A percentile compares a stretch with the other conserved stretches of the same genome.
Conservation (phyloP, 2,888 invertebrate genomes). For the Lordiphosa andalusiaca region DNA sequence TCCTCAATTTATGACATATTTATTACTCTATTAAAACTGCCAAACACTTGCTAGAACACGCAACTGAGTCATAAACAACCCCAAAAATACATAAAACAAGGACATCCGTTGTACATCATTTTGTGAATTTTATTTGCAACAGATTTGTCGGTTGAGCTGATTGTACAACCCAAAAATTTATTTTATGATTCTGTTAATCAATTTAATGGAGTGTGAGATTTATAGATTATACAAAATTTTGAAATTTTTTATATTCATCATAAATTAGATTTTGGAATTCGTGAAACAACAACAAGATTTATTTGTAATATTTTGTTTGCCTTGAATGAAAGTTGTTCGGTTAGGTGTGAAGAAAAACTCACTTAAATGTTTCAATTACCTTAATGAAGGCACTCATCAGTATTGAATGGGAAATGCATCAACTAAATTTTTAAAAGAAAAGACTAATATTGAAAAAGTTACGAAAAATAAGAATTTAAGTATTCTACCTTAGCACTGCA, state of each 20-base stretch:
- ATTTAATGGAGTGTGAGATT: constrained; percentile 48
- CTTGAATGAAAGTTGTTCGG: no score
- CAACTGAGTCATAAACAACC: constrained; percentile 36
- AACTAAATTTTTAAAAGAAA: no score
- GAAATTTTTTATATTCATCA: constrained; percentile 22
- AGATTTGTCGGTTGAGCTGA: constrained; percentile 34
- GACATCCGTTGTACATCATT: constrained; percentile 22
- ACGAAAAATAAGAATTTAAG: no score
- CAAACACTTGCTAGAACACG: constrained; percentile 52
- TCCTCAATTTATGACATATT: constrained; percentile 50
- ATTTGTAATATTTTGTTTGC: no score
- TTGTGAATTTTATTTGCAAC: constrained; percentile 52
- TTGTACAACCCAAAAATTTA: constrained; percentile 9
- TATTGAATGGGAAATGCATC: no score
- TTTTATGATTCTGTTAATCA: constrained; percentile 43
- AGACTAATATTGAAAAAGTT: no score
- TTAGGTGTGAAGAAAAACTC: background rate
- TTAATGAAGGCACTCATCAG: background rate
- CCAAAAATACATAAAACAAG: constrained; percentile 19
- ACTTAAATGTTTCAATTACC: constrained; percentile 25
- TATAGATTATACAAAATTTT: constrained; percentile 12
- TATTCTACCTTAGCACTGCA: no score
- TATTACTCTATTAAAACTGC: constrained; percentile 58
- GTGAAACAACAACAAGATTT: constrained; percentile 1
- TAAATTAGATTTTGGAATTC: constrained; percentile 9